Conservation (phyloP, 2,888 invertebrate genomes). For the Ophonus ardosiacus region DNA sequence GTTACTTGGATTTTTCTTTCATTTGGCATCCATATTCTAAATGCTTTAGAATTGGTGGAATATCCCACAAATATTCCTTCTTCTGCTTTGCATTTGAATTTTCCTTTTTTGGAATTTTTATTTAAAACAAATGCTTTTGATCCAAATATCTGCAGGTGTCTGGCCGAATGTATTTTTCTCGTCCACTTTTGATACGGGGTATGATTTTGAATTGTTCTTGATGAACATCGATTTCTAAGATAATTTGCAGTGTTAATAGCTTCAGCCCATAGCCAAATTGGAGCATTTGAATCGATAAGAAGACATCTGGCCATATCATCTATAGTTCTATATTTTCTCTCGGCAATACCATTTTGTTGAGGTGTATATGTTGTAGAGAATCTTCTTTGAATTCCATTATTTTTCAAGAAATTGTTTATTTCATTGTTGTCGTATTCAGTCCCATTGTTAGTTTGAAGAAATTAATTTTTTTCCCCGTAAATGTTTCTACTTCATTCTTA, state of each 20-base stretch:
- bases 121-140: conserved; percentile 58
- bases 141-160: conserved; percentile 66
- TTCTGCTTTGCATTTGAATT: conserved; percentile 57
- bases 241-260: conserved; percentile 31
- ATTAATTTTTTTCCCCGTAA: conserved; percentile 65
- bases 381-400: conserved; percentile 68
- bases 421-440: conserved; percentile 66
- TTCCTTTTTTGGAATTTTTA: conserved; percentile 47
- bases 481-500: conserved; percentile 65
- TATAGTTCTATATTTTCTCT: conserved; percentile 66
- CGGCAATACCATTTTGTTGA: conserved; percentile 70
- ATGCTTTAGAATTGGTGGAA: conserved; percentile 5
- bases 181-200: conserved; percentile 65
- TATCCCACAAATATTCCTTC: conserved; percentile 64
- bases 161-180: conserved; percentile 58
- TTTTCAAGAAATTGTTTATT: conserved; percentile 67
- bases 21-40: background rate
- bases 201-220: conserved; percentile 51
- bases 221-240: background rate
- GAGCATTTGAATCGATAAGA: conserved; percentile 15
- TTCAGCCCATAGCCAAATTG: conserved; percentile 47
- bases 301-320: conserved; percentile 66
- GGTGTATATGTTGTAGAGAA: conserved; percentile 68
- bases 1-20: background rate
- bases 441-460: conserved; percentile 68